Evolutionary conservation across 2,113 vertebrate species (phyloP).

Genomic region (Donacobius atricapilla): DNA sequence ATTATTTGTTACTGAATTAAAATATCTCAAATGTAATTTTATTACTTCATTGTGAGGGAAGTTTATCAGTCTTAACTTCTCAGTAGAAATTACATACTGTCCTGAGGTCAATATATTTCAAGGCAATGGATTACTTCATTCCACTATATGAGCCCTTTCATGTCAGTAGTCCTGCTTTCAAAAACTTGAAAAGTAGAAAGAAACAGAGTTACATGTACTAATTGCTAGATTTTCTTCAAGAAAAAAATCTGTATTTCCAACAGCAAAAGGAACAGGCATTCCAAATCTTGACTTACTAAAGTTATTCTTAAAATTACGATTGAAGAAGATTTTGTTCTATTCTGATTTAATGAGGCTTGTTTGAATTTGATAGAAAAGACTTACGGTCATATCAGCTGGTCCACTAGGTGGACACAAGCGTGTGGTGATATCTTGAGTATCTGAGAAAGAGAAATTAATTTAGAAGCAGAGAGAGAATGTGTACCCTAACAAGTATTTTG

Average conservation of each 20-base stretch:
- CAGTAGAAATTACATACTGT: not conserved
- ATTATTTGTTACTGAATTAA: not conserved
- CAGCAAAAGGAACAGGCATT: not conserved
- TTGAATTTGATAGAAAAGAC: not conserved
- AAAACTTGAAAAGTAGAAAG: not conserved
- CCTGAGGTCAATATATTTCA: not conserved
- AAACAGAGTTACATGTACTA: not conserved
- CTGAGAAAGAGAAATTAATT: not conserved
- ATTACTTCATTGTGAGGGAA: not conserved
- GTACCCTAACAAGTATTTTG: not conserved
- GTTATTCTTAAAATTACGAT: not conserved
- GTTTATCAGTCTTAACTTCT: not conserved
- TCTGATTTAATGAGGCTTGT: not conserved
- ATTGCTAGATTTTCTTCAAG: not conserved
- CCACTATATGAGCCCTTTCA: not conserved
- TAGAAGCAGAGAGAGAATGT: not conserved
- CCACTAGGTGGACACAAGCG: not conserved
- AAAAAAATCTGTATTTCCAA: not conserved
- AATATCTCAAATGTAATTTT: not conserved
- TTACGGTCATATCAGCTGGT: not conserved
- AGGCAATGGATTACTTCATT: not conserved
- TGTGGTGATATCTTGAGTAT: not conserved
- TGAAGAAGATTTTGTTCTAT: not conserved
- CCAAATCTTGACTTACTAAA: not conserved
- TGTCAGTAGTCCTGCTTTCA: not conserved